Evolutionary conservation across 2,888 invertebrate genomes (phyloP), one percentile per base, ranked within the genome.

Genomic region (Asteroscopus sphinx): DNA sequence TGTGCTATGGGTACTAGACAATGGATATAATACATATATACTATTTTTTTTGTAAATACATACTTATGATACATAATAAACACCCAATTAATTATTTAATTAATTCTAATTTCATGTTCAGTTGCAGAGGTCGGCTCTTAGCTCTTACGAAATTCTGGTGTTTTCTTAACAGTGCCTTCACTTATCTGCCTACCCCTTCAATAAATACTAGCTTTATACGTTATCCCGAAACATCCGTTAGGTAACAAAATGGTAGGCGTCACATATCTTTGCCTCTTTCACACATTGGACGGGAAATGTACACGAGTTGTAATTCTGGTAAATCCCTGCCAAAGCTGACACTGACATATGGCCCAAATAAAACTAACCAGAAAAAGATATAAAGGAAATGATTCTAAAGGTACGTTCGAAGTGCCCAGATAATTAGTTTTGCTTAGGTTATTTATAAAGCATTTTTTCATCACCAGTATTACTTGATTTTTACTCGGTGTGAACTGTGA

Each of bases 281-380:
- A 52, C 46, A 40, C 44, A 36, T 59, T 59, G 35, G 26, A 53
- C 36, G 28, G 21, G 12, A 59, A 41, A 28, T 65, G 40, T 65
- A 60, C 44, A 60, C 47, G 45, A 37, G 33, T 35, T 32, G 45
- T 65, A 60, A 65, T 65, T 54, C 65, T 45, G 44, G 47, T 41
- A 65, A 60, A 65, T 65, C 66, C 60, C 25, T 60, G 60, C 45
- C 41, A 45, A 54, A 65, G 48, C 60, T 54, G 60, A 65, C 65
- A 65, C 25, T 41, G 45, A 65, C 65, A 30, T 54, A 60, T 48
- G 32, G 44, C 53, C 13, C 21, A n/a, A 47, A 44, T 53, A 64
- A 64, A 53, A 13, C 35, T 59, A 40, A 44, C 39, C 42, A 48
- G 39, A 59, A 59, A 52, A 48, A 44, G 17, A 48, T 45, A 48